Evolutionary conservation across 1,140 invertebrate species (phyloP).

Genomic region (Zaprionus gabonicus): DNA sequence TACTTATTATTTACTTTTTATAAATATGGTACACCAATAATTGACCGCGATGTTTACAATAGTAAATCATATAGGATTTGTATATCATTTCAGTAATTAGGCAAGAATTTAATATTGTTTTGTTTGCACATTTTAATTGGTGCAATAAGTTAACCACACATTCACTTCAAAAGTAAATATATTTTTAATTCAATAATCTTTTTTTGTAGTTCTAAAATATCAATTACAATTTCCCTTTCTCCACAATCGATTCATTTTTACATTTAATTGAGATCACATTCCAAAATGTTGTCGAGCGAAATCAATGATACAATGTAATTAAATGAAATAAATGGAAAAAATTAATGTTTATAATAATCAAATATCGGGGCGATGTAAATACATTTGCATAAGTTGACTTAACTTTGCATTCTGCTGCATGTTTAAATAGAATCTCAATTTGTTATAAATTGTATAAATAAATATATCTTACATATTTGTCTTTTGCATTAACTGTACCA

Average conservation of each 20-base stretch:
- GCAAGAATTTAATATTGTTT: background rate
- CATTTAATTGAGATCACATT: background rate
- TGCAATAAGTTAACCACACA: background rate
- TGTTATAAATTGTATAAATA: background rate
- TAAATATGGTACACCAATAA: background rate
- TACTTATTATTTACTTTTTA: too few relatives aligned
- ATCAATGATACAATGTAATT: background rate
- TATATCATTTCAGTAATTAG: background rate
- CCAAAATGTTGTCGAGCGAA: background rate
- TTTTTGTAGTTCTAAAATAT: background rate
- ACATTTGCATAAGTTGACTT: background rate
- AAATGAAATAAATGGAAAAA: background rate
- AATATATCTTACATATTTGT: conserved; percentile 1
- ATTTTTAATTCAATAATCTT: background rate
- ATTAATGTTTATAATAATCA: background rate
- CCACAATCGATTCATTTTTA: background rate
- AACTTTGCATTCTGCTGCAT: background rate
- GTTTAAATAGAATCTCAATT: background rate
- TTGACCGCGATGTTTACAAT: background rate
- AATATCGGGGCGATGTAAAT: too few relatives aligned
- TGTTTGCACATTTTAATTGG: background rate
- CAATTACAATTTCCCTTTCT: background rate
- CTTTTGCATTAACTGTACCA: background rate
- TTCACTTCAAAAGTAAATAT: background rate
- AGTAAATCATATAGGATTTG: background rate